These are phyloP conservation scores for Bombylius major DNA, from an alignment of 2,888 invertebrate species.

Conservation along the genomic window DNA sequence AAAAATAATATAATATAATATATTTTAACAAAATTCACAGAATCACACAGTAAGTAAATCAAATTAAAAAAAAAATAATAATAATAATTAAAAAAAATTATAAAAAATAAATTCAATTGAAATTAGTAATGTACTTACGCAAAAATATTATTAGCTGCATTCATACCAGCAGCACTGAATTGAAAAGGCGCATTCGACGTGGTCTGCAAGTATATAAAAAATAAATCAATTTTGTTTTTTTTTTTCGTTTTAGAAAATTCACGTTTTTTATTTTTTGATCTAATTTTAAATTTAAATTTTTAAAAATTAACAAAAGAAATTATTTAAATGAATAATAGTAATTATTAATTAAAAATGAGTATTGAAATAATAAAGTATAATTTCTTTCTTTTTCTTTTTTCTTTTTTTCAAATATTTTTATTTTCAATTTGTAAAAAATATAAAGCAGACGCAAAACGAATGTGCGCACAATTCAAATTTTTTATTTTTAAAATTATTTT, in stretches of 20 bases:
- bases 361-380: no score
- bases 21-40: no score
- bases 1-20: background rate
- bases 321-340: background rate
- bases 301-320: background rate
- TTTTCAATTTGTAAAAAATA: background rate
- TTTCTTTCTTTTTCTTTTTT: no score
- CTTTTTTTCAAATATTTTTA: background rate
- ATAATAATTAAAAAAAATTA: slow-evolving; percentile 1
- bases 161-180: slow-evolving; percentile 30
- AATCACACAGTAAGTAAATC: background rate
- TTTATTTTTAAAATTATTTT: background rate
- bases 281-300: background rate
- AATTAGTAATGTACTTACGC: slow-evolving; percentile 33
- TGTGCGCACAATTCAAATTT: slow-evolving; percentile 10
- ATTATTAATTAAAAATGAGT: no score
- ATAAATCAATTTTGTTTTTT: slow-evolving; percentile 4
- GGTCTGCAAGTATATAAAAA: slow-evolving; percentile 27
- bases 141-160: slow-evolving; percentile 32
- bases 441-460: slow-evolving; percentile 11
- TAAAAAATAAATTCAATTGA: background rate
- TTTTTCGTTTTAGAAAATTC: slow-evolving; percentile 1
- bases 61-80: background rate
- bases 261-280: background rate
- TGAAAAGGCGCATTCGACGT: slow-evolving; percentile 34